Conservation (phyloP, 1,140 invertebrate species). For the Cheumatopsyche charites region DNA sequence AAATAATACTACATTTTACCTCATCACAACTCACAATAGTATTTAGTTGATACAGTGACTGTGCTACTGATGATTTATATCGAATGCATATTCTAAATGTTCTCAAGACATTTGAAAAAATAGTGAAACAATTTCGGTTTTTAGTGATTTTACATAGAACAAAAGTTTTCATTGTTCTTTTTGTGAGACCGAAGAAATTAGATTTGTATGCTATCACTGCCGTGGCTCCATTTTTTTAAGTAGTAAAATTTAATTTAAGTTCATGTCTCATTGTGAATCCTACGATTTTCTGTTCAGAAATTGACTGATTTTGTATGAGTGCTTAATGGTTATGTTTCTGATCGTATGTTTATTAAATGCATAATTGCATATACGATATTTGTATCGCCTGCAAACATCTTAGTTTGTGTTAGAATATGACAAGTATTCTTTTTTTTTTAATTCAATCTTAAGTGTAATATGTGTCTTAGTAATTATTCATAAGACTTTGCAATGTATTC, state of each 20-base stretch:
- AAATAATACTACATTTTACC: slow-evolving; percentile 45
- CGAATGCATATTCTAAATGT: neutral
- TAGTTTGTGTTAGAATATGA: neutral
- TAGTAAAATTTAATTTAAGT: slow-evolving; percentile 32
- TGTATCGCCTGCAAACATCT: slow-evolving; percentile 2
- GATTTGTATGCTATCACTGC: slow-evolving; percentile 38
- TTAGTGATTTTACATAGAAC: slow-evolving; percentile 1
- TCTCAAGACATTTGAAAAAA: neutral
- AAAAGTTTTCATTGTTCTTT: neutral
- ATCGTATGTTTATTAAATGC: slow-evolving; percentile 4
- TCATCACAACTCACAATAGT: slow-evolving; percentile 41
- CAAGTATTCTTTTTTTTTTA: no score
- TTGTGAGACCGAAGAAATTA: neutral
- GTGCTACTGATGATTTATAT: slow-evolving; percentile 14
- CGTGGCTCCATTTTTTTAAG: slow-evolving; percentile 24
- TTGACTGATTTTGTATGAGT: slow-evolving; percentile 44
- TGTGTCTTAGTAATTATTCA: slow-evolving; percentile 25
- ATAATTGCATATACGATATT: neutral
- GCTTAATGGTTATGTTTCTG: slow-evolving; percentile 4
- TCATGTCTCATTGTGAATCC: slow-evolving; percentile 40
- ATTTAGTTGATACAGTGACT: slow-evolving; percentile 43
- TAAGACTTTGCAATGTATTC: slow-evolving; percentile 22
- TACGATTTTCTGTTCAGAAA: slow-evolving; percentile 43
- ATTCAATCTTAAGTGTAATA: slow-evolving; percentile 5
- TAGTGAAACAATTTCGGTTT: slow-evolving; percentile 4